Evolutionary conservation across 2,888 invertebrate species (phyloP).

Genomic region (Cosmia pyralina): DNA sequence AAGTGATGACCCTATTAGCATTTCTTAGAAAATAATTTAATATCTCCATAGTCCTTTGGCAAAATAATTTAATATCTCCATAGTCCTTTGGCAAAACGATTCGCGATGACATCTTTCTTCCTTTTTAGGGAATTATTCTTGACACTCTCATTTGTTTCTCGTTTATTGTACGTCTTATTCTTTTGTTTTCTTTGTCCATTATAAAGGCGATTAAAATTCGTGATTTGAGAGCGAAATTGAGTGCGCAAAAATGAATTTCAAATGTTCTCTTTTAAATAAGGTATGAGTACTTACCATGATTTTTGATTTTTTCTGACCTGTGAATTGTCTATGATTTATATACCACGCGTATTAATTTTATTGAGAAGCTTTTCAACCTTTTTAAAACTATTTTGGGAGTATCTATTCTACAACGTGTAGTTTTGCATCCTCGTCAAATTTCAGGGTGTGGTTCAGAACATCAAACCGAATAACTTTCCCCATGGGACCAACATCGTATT

Average conservation of each 20-base stretch:
- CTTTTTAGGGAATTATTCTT: conserved; percentile 64
- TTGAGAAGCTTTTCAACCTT: neutral
- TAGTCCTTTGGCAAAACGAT: conserved; percentile 72
- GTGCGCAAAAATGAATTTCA: neutral
- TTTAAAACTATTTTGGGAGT: neutral
- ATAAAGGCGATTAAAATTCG: conserved; percentile 47
- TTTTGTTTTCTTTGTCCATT: conserved; percentile 38
- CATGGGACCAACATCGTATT: no score
- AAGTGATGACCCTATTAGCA: conserved; percentile 85
- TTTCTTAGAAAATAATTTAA: conserved; percentile 83
- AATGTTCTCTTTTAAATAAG: conserved; percentile 1
- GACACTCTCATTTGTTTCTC: conserved; percentile 62
- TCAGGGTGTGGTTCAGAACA: no score
- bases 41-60: conserved; percentile 74
- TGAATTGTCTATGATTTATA: neutral
- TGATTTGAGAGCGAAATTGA: conserved; percentile 34
- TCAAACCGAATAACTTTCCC: no score
- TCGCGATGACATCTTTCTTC: conserved; percentile 72
- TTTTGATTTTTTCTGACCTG: neutral
- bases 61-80: conserved; percentile 82
- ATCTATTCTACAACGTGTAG: no score
- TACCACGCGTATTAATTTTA: neutral
- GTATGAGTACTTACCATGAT: neutral
- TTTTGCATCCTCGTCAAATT: no score
- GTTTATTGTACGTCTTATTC: conserved; percentile 39